These are phyloP conservation scores for Rhodeus uyekii DNA, from an alignment of 2,797 vertebrate species.

Conservation along the genomic window DNA sequence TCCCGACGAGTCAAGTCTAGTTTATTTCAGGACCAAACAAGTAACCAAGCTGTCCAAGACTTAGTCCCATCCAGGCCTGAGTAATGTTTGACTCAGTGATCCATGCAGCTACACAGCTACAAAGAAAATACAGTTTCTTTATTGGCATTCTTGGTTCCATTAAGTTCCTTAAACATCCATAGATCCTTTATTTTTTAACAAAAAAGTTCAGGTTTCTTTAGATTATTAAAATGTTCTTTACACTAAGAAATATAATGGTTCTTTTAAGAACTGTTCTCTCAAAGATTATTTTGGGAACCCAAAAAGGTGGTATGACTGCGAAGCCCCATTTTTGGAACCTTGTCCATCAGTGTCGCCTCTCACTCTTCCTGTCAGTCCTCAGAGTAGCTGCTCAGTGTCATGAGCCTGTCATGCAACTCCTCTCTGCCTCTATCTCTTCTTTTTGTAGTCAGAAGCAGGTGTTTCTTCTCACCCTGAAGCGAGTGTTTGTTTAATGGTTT, in stretches of 20 bases:
- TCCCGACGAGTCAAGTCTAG: neutral
- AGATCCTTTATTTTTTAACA: neutral
- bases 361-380: neutral
- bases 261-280: neutral
- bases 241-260: neutral
- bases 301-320: neutral
- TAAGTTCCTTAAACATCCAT: neutral
- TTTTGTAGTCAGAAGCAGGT: constrained; percentile 72
- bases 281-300: neutral
- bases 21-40: neutral
- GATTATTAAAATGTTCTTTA: neutral
- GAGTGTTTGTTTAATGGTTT: constrained; percentile 80
- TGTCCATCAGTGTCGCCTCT: neutral
- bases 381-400: constrained; percentile 32
- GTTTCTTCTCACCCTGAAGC: constrained; percentile 69
- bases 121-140: neutral
- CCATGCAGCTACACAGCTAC: neutral
- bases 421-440: constrained; percentile 49
- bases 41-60: neutral
- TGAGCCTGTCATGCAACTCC: neutral
- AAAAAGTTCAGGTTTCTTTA: neutral
- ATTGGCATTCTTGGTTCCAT: neutral
- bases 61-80: neutral
- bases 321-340: neutral
- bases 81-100: neutral